Evolutionary conservation across 2,113 vertebrate genomes (phyloP).

Genomic region (Recurvirostra avosetta): DNA sequence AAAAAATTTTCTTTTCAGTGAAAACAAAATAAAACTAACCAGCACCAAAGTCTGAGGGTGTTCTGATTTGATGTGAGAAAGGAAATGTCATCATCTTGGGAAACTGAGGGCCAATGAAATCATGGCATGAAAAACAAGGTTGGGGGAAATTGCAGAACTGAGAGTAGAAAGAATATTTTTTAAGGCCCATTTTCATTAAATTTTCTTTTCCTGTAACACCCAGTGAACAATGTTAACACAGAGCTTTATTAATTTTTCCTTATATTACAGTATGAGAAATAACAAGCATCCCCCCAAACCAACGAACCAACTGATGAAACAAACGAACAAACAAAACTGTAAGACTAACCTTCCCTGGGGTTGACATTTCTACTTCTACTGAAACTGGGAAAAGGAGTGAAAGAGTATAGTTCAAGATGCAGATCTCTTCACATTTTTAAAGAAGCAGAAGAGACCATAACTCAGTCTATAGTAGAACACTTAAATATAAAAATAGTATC

Average conservation of each 20-base stretch:
- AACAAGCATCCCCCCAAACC: background rate
- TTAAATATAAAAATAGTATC: background rate
- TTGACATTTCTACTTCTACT: background rate
- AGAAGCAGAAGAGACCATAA: background rate
- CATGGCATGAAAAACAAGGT: background rate
- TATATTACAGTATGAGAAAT: background rate
- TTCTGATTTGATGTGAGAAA: background rate
- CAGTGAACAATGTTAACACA: background rate
- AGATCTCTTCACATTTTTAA: background rate
- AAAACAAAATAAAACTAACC: background rate
- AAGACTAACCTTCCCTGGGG: background rate
- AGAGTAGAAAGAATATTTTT: background rate
- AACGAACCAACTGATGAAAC: background rate
- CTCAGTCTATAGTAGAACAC: background rate
- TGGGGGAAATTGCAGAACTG: background rate
- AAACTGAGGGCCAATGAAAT: background rate
- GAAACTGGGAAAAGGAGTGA: fast-evolving
- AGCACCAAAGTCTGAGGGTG: background rate
- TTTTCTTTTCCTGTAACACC: background rate
- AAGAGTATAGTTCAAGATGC: background rate
- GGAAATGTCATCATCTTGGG: background rate
- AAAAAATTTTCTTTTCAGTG: background rate
- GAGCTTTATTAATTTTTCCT: background rate
- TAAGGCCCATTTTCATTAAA: background rate
- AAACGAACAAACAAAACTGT: background rate